Percentiles rank a stretch among this genome's conserved stretches.
Conservation (phyloP, 2,888 invertebrate species). For the Coleophora flavipennella region DNA sequence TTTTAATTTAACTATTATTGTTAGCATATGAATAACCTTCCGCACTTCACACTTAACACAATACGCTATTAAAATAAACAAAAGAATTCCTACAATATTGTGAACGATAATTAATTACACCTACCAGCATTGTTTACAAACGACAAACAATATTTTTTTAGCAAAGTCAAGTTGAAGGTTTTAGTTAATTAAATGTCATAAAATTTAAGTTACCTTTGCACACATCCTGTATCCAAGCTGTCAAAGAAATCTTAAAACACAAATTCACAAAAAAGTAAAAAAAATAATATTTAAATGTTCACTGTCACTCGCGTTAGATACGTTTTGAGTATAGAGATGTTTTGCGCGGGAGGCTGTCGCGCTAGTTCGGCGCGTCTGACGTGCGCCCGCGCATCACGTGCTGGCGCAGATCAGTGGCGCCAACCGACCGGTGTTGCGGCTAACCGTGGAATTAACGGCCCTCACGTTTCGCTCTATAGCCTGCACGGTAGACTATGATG, state of each 20-base stretch:
- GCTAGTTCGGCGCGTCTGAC: slow-evolving; percentile 54
- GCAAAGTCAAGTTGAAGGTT: slow-evolving; percentile 26
- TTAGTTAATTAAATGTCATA: slow-evolving; percentile 8
- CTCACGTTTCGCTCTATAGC: slow-evolving; percentile 47
- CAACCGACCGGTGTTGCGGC: slow-evolving; percentile 40
- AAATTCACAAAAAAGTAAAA: slow-evolving; percentile 8
- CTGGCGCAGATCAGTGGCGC: slow-evolving; percentile 40
- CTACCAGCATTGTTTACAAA: slow-evolving; percentile 36
- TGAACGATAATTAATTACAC: slow-evolving; percentile 25
- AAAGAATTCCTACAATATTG: slow-evolving; percentile 14
- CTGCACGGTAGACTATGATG: slow-evolving; percentile 18
- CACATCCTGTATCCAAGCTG: slow-evolving; percentile 23
- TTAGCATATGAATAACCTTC: no score
- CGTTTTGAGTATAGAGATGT: slow-evolving; percentile 26
- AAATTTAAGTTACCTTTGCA: slow-evolving; percentile 39
- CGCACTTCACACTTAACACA: neutral
- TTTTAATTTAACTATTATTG: neutral
- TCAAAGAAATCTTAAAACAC: no score
- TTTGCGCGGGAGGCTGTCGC: slow-evolving; percentile 64
- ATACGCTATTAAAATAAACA: slow-evolving; percentile 7
- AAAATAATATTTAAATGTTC: slow-evolving; percentile 18
- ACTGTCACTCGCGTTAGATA: slow-evolving; percentile 49
- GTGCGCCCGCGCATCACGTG: slow-evolving; percentile 64
- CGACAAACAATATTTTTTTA: slow-evolving; percentile 13
- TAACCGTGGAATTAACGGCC: slow-evolving; percentile 43